A percentile compares a stretch with the other conserved stretches of the same genome.
These are phyloP conservation scores for Mythimna impura DNA, from an alignment of 2,888 invertebrate genomes.

Conservation along the genomic window DNA sequence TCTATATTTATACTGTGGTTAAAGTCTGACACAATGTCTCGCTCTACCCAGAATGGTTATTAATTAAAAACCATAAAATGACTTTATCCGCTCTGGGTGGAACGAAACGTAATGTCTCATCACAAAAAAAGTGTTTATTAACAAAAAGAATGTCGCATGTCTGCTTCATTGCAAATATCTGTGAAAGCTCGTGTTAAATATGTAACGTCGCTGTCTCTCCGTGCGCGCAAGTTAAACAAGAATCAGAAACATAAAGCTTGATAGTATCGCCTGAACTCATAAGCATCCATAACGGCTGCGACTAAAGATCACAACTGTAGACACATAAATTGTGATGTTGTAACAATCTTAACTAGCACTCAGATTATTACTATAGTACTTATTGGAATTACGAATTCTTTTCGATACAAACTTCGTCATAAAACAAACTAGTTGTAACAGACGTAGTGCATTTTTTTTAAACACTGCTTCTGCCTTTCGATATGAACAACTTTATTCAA, in stretches of 20 bases:
- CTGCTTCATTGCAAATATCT: slow-evolving; percentile 11
- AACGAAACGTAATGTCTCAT: too few species aligned
- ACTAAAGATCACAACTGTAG: slow-evolving; percentile 31
- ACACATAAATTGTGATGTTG: slow-evolving; percentile 19
- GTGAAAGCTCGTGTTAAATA: slow-evolving; percentile 38
- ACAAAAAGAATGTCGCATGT: slow-evolving; percentile 29
- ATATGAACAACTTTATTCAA: too few species aligned
- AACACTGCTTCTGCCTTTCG: too few species aligned
- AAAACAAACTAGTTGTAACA: too few species aligned
- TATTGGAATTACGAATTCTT: not conserved
- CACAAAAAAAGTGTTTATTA: slow-evolving; percentile 1
- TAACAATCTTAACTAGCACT: slow-evolving; percentile 14
- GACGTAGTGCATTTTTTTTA: too few species aligned
- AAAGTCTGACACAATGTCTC: too few species aligned
- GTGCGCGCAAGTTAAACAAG: slow-evolving; percentile 23
- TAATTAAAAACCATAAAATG: too few species aligned
- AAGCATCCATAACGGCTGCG: slow-evolving; percentile 27
- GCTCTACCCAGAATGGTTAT: too few species aligned
- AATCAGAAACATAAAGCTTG: slow-evolving; percentile 14
- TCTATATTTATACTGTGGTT: too few species aligned
- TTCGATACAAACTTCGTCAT: not conserved
- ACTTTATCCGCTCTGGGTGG: too few species aligned
- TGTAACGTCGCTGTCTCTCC: slow-evolving; percentile 9
- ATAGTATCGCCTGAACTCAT: slow-evolving; percentile 34
- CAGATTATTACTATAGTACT: too few species aligned